Percentiles rank a stretch among this genome's conserved stretches.
phyloP scores from a whole-genome alignment of 30 jellyfish, hydroid and myxozoan species.

The Sanderia malayensis region DNA sequence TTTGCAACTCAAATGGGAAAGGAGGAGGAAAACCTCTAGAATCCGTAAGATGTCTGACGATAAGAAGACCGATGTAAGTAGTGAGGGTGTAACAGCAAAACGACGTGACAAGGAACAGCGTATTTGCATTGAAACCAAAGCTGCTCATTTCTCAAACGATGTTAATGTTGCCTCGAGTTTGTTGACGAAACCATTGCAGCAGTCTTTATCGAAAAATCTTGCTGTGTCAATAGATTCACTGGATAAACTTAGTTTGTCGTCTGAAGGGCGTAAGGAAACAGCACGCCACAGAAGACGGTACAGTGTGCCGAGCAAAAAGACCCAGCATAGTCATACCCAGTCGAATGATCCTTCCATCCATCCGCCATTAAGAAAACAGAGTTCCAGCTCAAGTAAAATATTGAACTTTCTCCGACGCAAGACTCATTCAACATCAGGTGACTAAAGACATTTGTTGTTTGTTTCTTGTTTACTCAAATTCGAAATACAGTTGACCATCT shows the following conservation, averaged over 20 bases:
- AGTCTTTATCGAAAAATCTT: constrained; percentile 9
- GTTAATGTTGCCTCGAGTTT: constrained; percentile 9
- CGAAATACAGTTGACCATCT: no score
- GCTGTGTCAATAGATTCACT: constrained; percentile 57
- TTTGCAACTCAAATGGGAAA: neutral
- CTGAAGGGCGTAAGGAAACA: constrained; percentile 11
- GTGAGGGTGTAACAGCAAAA: neutral
- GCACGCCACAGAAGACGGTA: constrained; percentile 27
- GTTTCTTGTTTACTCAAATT: no score
- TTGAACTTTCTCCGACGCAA: constrained; percentile 37
- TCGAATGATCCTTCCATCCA: constrained; percentile 19
- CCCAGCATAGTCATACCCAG: constrained; percentile 39
- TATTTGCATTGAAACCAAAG: neutral
- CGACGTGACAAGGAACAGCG: neutral
- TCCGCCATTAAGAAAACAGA: constrained; percentile 45
- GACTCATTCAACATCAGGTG: constrained; percentile 41
- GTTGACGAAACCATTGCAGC: neutral
- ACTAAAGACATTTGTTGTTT: no score
- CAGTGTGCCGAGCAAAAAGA: constrained; percentile 47
- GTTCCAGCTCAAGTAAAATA: constrained; percentile 32
- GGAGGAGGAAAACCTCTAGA: neutral
- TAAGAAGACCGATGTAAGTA: neutral
- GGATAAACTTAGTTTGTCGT: constrained; percentile 37
- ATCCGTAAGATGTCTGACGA: neutral
- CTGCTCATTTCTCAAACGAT: neutral